Percentiles rank a stretch among this genome's conserved stretches.
These are phyloP conservation scores for Orius insidiosus DNA, from an alignment of 1,140 invertebrate genomes.

Conservation along the genomic window DNA sequence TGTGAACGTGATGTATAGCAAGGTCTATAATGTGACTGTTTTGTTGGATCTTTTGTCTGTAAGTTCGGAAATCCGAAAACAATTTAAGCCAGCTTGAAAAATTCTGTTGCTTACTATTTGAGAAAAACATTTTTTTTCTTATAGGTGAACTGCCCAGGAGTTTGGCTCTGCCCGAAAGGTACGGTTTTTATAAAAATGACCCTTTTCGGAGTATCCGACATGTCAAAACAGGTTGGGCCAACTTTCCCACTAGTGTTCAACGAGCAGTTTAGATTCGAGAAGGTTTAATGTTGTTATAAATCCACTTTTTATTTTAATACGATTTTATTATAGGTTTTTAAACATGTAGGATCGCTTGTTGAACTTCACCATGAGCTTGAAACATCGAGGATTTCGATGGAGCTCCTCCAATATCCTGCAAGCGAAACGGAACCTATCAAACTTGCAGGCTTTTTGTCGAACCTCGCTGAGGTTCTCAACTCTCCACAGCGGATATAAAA, in stretches of 20 bases:
- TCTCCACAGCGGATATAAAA: constrained; percentile 25
- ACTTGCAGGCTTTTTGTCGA: constrained; percentile 41
- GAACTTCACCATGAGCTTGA: constrained; percentile 24
- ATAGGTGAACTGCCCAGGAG: constrained; percentile 56
- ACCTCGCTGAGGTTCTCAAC: constrained; percentile 42
- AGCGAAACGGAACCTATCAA: constrained; percentile 27
- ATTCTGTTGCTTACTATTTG: neutral
- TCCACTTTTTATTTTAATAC: too few relatives aligned
- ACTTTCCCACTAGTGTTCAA: constrained; percentile 42
- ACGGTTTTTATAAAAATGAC: constrained; percentile 40
- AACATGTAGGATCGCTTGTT: constrained; percentile 4
- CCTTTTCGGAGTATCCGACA: constrained; percentile 36
- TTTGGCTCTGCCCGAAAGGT: constrained; percentile 53
- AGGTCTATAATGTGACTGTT: constrained; percentile 3
- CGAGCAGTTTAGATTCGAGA: constrained; percentile 44
- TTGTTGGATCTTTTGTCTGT: neutral
- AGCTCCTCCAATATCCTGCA: constrained; percentile 42
- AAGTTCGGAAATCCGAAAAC: too few relatives aligned
- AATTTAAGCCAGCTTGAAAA: too few relatives aligned
- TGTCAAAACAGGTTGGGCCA: constrained; percentile 37
- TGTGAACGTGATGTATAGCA: neutral
- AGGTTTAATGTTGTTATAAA: constrained; percentile 28
- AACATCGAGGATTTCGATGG: constrained; percentile 37
- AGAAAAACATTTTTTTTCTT: too few relatives aligned
- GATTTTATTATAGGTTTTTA: constrained; percentile 6